Conservation (phyloP, 2,113 vertebrate species). For the Paramormyrops kingsleyae region DNA sequence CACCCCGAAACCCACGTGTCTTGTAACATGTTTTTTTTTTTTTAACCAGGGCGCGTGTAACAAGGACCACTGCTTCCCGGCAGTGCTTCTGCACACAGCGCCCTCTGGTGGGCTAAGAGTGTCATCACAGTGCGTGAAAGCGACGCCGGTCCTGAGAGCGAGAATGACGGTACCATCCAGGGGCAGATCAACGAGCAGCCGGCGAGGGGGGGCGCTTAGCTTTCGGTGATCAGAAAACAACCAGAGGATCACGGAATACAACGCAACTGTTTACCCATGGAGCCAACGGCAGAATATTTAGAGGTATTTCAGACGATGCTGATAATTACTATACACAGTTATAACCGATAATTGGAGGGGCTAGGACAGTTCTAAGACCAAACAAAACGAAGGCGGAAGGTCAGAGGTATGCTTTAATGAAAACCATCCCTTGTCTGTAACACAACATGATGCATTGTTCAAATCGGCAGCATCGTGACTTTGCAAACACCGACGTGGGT, state of each 20-base stretch:
- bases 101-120: background rate
- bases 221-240: background rate
- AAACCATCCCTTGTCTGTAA: conserved; percentile 14
- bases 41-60: background rate
- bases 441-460: conserved; percentile 3
- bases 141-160: background rate
- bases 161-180: background rate
- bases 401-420: conserved; percentile 12
- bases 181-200: background rate
- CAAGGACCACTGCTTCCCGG: background rate
- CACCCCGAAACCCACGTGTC: background rate
- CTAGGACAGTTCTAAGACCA: background rate
- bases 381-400: background rate
- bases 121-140: background rate
- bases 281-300: background rate
- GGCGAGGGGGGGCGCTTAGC: background rate
- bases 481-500: background rate
- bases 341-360: background rate
- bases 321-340: background rate
- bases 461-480: background rate
- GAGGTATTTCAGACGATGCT: background rate
- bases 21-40: background rate
- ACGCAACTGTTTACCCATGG: background rate
- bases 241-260: background rate
- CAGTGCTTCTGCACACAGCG: background rate